phyloP scores from a whole-genome alignment of 2,888 invertebrate species.

The Leucophora obtusa region DNA sequence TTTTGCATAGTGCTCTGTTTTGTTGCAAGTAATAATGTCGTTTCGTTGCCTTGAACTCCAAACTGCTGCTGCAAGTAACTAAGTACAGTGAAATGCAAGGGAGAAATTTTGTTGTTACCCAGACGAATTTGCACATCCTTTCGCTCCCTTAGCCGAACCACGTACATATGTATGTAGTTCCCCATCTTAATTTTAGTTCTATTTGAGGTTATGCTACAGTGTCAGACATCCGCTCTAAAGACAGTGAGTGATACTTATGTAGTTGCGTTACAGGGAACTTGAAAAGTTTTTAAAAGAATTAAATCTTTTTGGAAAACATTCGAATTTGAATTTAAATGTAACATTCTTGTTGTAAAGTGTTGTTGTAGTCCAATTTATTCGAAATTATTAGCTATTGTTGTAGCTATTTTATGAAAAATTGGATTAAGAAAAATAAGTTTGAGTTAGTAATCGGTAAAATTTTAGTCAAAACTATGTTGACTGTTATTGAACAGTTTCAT shows the following conservation, averaged over 20 bases:
- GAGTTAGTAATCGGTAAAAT: no score
- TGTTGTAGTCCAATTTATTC: no score
- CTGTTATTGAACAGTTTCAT: no score
- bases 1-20: slow-evolving; percentile 16
- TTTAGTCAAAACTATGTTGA: no score
- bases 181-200: slow-evolving; percentile 31
- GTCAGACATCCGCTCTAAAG: slow-evolving; percentile 59
- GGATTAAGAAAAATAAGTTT: no score
- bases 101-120: slow-evolving; percentile 46
- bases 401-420: no score
- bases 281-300: slow-evolving; percentile 32
- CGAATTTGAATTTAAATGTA: neutral
- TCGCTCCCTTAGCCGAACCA: neutral
- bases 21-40: slow-evolving; percentile 38
- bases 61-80: slow-evolving; percentile 32
- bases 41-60: slow-evolving; percentile 62
- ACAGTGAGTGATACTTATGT: neutral
- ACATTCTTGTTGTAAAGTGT: no score
- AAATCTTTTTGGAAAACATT: neutral
- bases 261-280: neutral
- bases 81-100: slow-evolving; percentile 11
- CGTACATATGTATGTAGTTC: neutral
- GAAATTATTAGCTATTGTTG: no score
- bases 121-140: slow-evolving; percentile 42
- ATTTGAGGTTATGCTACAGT: slow-evolving; percentile 52